Evolutionary conservation across 23 tunicate genomes (phyloP), one percentile per base, ranked within the genome.

Genomic region (Styela clava): DNA sequence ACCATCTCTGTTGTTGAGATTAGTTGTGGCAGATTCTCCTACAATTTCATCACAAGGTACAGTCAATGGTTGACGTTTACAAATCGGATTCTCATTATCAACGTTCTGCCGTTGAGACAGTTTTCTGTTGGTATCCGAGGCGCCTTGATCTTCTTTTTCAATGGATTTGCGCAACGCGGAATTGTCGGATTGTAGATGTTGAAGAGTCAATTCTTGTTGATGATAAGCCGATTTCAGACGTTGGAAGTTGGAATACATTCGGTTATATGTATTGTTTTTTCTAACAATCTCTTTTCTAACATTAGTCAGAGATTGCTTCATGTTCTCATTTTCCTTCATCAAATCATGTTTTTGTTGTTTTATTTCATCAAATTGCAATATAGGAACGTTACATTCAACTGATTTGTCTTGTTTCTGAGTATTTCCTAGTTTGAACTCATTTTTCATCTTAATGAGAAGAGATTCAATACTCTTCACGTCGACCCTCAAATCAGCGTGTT

Each of bases 131-230:
- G 12, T 5, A 5, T 7, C 9, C 56, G 56, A 12, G 9, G 56
- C 56, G 12, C 9, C 7, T 5, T 5, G 7, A 5, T 44, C 56
- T 5, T 7, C 9, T 12, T 44, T 44, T 44, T 7, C 12, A 5
- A 12, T 44, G 56, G 56, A 44, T 44, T 44, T 7, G 9, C 12
- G 56, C 81, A 76, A 76, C 22, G 64, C 27, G 0, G 25, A 7
- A 24, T 76, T 76, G 22, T 76, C 64, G 5, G 81, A 69, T 51
- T 64, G 81, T 16, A 76, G 62, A 33, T 36, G 35, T 2, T 76
- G 81, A 21, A 76, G 27, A 0, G 81, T 76, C 31, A 76, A 69
- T 31, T 76, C 65, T 52, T 76, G 81, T 21, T 44, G n/a, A 31
- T 76, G 81, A 29, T 56, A 44, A 76, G 81, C 44, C 69, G 69